These are phyloP conservation scores for Rhizoglyphus robini DNA, from an alignment of 1,140 invertebrate genomes.

Conservation along the genomic window DNA sequence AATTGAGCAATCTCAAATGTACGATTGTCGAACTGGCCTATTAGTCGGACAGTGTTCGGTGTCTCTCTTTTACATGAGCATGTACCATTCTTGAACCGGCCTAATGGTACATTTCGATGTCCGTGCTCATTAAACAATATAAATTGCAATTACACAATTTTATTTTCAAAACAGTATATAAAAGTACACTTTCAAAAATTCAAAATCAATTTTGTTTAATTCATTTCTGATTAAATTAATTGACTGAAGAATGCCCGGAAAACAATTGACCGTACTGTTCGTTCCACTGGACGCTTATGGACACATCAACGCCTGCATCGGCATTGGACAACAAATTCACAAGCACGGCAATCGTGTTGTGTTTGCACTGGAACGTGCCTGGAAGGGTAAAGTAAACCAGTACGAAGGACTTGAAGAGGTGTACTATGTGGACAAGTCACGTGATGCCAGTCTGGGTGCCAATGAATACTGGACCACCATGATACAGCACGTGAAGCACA, in stretches of 20 bases:
- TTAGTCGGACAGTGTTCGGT: no score
- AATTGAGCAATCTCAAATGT: no score
- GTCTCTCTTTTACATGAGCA: no score
- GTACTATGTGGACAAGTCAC: slow-evolving; percentile 4
- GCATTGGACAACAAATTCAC: not conserved
- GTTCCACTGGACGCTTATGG: not conserved
- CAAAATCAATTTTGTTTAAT: no score
- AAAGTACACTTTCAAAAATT: no score
- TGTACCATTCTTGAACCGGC: no score
- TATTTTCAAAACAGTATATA: no score
- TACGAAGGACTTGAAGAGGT: slow-evolving; percentile 13
- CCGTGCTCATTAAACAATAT: no score
- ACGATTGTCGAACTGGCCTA: no score
- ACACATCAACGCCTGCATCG: not conserved
- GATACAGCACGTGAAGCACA: not conserved
- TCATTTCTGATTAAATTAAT: not conserved
- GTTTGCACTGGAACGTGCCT: not conserved
- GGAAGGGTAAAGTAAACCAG: slow-evolving; percentile 9
- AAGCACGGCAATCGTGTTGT: not conserved
- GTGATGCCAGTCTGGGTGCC: not conserved
- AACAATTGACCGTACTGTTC: not conserved
- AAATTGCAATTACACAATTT: no score
- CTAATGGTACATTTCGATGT: no score
- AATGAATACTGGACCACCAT: not conserved
- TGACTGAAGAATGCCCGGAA: not conserved